A percentile compares a stretch with the other conserved stretches of the same genome.
Conservation (phyloP, 1,140 invertebrate genomes). For the Ips nitidus region DNA sequence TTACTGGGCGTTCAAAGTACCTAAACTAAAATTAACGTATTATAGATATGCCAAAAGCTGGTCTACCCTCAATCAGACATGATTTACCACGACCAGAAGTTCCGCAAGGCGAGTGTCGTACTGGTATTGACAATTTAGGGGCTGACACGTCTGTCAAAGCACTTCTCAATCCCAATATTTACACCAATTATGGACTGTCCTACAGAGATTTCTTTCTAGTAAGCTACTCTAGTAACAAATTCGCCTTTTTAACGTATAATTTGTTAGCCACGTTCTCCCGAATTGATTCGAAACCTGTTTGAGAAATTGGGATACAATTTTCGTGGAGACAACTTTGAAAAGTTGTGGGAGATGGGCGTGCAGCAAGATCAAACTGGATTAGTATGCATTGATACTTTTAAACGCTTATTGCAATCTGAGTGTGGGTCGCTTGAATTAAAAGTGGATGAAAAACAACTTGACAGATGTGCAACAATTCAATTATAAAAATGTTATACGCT, state of each 20-base stretch:
- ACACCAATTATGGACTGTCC: too few relatives aligned
- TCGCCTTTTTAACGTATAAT: conserved; percentile 3
- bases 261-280: conserved; percentile 44
- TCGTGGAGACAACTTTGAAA: conserved; percentile 43
- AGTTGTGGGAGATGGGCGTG: conserved; percentile 45
- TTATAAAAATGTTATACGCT: too few relatives aligned
- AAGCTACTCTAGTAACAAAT: background rate
- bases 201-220: too few relatives aligned
- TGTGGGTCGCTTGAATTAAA: conserved; percentile 19
- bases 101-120: too few relatives aligned
- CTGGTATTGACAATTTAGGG: too few relatives aligned
- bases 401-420: conserved; percentile 37
- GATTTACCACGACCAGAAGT: too few relatives aligned
- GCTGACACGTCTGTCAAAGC: too few relatives aligned
- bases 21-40: too few relatives aligned
- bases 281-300: conserved; percentile 44
- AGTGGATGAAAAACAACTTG: conserved; percentile 32
- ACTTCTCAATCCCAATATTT: too few relatives aligned
- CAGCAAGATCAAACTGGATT: conserved; percentile 43
- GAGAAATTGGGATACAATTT: conserved; percentile 46
- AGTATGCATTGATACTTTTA: conserved; percentile 50
- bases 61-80: too few relatives aligned
- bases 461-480: conserved; percentile 12
- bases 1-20: too few relatives aligned
- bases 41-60: too few relatives aligned